A percentile compares a stretch with the other conserved stretches of the same genome.
phyloP scores from a whole-genome alignment of 2,797 vertebrate genomes.

The Sitta carolinensis region DNA sequence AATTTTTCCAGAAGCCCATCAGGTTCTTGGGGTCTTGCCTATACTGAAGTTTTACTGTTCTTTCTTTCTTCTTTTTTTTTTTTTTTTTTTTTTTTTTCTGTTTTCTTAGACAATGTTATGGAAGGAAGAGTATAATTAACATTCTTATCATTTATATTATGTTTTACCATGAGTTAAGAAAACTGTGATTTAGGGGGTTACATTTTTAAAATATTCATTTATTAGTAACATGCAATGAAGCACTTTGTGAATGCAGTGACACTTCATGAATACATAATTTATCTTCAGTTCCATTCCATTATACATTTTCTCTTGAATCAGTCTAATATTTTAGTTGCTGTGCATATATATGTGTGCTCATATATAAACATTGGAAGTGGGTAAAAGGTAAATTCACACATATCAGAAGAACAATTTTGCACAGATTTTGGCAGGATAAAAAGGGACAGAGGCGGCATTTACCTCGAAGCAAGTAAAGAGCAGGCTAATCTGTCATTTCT shows the following conservation, averaged over 20 bases:
- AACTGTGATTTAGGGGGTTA: background rate
- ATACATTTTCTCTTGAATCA: background rate
- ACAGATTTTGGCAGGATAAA: background rate
- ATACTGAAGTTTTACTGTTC: background rate
- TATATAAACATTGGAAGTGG: background rate
- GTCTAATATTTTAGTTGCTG: background rate
- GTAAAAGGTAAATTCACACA: background rate
- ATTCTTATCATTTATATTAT: background rate
- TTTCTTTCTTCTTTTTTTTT: background rate
- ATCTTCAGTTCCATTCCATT: background rate
- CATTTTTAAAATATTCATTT: background rate
- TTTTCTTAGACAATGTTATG: background rate
- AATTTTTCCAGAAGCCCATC: background rate
- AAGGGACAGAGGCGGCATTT: background rate
- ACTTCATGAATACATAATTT: background rate
- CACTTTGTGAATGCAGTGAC: background rate
- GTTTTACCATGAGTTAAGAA: background rate
- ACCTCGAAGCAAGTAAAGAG: conserved; percentile 22
- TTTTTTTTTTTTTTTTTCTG: background rate
- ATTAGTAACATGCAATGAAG: background rate
- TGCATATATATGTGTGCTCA: background rate
- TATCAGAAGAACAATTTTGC: background rate
- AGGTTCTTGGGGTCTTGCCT: background rate
- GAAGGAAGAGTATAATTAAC: background rate
- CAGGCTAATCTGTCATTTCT: conserved; percentile 34